These are phyloP conservation scores for Rachycentron canadum DNA, from an alignment of 2,797 vertebrate species.

Conservation along the genomic window DNA sequence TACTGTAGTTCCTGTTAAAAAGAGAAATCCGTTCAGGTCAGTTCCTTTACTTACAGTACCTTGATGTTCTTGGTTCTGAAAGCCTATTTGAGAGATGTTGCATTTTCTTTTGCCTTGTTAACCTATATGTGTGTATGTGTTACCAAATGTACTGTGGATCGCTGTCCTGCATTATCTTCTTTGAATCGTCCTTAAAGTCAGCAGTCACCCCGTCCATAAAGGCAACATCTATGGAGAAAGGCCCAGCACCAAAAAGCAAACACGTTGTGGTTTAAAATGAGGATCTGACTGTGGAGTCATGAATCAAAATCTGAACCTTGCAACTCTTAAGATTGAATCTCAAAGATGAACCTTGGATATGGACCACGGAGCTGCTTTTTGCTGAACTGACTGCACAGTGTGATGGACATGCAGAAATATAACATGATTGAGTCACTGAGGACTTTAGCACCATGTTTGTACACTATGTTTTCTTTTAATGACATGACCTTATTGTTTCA, in stretches of 20 bases:
- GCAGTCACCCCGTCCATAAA: conserved; percentile 21
- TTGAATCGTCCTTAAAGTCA: conserved; percentile 41
- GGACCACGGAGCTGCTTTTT: conserved; percentile 61
- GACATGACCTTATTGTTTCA: conserved; percentile 71
- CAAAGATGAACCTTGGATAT: conserved; percentile 36
- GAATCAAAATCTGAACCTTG: conserved; percentile 44
- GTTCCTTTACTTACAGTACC: conserved; percentile 42
- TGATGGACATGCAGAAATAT: conserved; percentile 61
- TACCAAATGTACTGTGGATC: conserved; percentile 55
- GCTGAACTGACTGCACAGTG: conserved; percentile 63
- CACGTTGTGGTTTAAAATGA: conserved; percentile 37
- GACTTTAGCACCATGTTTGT: conserved; percentile 59
- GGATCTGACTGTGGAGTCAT: conserved; percentile 38
- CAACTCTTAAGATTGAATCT: conserved; percentile 31
- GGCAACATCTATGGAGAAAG: conserved; percentile 23
- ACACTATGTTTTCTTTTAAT: conserved; percentile 57
- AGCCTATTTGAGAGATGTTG: conserved; percentile 51
- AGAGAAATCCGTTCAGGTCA: conserved; percentile 52
- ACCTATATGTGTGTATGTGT: conserved; percentile 47
- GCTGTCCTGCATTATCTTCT: conserved; percentile 48
- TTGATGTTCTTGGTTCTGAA: conserved; percentile 59
- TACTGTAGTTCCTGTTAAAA: conserved; percentile 54
- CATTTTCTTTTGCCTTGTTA: conserved; percentile 52
- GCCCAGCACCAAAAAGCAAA: conserved; percentile 30
- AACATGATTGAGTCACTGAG: conserved; percentile 66